A percentile compares a stretch with the other conserved stretches of the same genome.
These are phyloP conservation scores for Leptoclinus maculatus DNA, from an alignment of 2,797 vertebrate species.

Conservation along the genomic window DNA sequence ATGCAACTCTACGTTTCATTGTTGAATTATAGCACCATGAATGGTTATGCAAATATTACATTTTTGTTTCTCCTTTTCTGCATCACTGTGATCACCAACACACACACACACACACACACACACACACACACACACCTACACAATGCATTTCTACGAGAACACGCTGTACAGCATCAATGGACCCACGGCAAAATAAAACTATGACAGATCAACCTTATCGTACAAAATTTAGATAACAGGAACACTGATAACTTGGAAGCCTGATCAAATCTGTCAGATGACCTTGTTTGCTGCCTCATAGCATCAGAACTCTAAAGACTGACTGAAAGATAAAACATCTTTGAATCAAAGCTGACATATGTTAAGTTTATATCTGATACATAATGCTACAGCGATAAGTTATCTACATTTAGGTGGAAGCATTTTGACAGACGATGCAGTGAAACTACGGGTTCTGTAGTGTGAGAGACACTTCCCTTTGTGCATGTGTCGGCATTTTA, in stretches of 20 bases:
- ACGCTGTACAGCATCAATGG: constrained; percentile 4
- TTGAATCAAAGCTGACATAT: background rate
- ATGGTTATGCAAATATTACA: background rate
- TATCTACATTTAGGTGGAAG: background rate
- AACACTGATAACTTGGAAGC: background rate
- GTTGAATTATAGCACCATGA: background rate
- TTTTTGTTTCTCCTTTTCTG: background rate
- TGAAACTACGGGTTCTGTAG: background rate
- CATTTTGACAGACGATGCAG: background rate
- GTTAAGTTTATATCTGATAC: background rate
- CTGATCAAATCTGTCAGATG: background rate
- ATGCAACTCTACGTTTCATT: background rate
- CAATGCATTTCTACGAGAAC: constrained; percentile 33
- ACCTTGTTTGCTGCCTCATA: too few relatives aligned
- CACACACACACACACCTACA: constrained; percentile 30
- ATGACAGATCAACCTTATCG: background rate
- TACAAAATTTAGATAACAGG: background rate
- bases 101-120: background rate
- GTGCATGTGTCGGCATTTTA: background rate
- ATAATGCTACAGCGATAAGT: background rate
- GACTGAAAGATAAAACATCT: background rate
- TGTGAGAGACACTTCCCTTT: background rate
- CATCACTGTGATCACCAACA: background rate
- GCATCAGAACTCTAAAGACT: background rate
- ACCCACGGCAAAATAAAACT: background rate